phyloP scores from a whole-genome alignment of 2,113 vertebrate species.

The Otis tarda region DNA sequence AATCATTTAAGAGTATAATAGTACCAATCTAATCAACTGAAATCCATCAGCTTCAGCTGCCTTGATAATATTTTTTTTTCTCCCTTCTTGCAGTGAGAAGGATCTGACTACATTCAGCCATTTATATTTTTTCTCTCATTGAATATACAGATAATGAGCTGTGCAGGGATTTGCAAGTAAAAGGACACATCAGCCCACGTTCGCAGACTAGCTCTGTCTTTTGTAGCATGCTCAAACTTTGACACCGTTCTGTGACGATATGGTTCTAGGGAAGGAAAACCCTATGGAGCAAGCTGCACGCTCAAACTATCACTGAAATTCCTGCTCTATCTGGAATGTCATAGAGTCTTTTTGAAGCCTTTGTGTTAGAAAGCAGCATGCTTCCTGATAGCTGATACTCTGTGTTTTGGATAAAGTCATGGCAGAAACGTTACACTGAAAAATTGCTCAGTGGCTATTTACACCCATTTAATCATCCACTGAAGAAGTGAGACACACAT shows the following conservation, averaged over 20 bases:
- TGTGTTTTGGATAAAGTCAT: background rate
- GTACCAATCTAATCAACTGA: background rate
- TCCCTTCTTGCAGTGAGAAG: background rate
- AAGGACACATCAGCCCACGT: background rate
- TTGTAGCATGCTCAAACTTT: background rate
- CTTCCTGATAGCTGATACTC: constrained; percentile 6
- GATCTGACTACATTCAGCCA: background rate
- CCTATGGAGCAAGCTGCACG: background rate
- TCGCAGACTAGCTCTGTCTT: background rate
- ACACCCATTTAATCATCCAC: background rate
- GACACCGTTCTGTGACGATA: background rate
- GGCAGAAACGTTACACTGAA: constrained; percentile 2
- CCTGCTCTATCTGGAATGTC: background rate
- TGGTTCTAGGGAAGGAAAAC: background rate
- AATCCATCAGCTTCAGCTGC: background rate
- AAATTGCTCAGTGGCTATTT: background rate
- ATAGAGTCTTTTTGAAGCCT: background rate
- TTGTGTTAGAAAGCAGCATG: background rate
- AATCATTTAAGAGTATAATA: background rate
- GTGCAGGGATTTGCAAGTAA: background rate
- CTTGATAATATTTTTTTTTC: background rate
- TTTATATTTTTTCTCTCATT: background rate
- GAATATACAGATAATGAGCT: background rate
- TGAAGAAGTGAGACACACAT: background rate
- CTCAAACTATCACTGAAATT: background rate